Base-by-base conservation (phyloP, 2,888 invertebrate species). In the Lasioglossum malachurum region DNA sequence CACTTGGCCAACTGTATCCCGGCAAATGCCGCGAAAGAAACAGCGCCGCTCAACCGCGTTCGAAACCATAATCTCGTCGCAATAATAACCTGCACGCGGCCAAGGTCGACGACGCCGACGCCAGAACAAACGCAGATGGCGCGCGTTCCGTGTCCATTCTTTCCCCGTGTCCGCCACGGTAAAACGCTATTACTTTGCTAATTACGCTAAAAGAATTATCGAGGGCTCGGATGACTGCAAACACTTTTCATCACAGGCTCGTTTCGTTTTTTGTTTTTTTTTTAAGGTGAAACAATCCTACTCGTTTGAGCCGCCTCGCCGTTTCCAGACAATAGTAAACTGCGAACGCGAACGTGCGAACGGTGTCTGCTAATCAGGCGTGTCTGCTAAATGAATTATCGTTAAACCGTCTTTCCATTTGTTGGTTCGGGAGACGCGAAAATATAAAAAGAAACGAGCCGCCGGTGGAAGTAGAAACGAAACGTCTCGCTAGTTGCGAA, bases 41-140 rank as follows among this genome's bases (percentile, higher is more conserved):
- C 23, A 49, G 75, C n/a, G 41, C 35, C 19, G 67, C n/a, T 44
- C 31, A 23, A 67, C 27, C 19, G 27, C n/a, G 60, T 46, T 38
- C 57, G 14, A n/a, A 8, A 73, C 64, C 78, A 23, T 71, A 69
- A 82, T 79, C 75, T 14, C 31, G 60, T 7, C n/a, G 44, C 49
- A 57, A 23, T 49, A 38, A 74, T 77, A 79, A 79, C 16, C 12
- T 67, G 27, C 35, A n/a, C 75, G 67, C 41, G 41, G 53, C 75
- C 82, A 85, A 87, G 85, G 85, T 72, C 77, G 16, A 10, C 53
- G 10, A 53, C 27, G 35, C 53, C 53, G 72, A 46, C 35, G 27
- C 53, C 67, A 38, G 19, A 16, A 31, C 35, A 16, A 23, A 27
- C 69, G 31, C 12, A 38, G n/a, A 0, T 1, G 19, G 38, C 27